phyloP scores from a whole-genome alignment of 1,140 invertebrate species.

The Drosophila seguyi region DNA sequence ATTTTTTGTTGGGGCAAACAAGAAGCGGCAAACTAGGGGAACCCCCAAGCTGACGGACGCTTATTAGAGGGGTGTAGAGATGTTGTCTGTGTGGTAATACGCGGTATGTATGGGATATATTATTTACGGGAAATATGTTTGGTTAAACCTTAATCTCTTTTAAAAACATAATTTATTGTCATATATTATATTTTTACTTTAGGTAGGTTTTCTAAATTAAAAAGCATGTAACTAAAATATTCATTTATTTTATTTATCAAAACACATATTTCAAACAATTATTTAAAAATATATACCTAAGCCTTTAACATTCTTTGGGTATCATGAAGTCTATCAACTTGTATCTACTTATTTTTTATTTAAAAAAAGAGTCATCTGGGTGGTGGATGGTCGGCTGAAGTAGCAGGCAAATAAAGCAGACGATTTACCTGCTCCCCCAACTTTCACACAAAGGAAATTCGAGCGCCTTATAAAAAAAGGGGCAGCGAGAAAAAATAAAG shows the following conservation, averaged over 20 bases:
- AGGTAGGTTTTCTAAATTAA: no score
- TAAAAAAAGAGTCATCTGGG: conserved; percentile 1
- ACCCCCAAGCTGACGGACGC: conserved; percentile 50
- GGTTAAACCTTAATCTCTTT: background rate
- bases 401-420: conserved; percentile 82
- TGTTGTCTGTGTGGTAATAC: conserved; percentile 11
- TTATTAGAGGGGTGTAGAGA: conserved; percentile 62
- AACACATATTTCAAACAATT: background rate
- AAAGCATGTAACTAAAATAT: background rate
- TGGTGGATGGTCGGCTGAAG: conserved; percentile 45
- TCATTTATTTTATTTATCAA: background rate
- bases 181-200: no score
- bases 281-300: background rate
- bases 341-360: background rate
- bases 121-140: background rate
- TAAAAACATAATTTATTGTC: background rate
- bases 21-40: conserved; percentile 26
- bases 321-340: background rate
- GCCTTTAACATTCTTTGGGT: background rate
- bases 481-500: conserved; percentile 1
- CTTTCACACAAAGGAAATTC: conserved; percentile 59
- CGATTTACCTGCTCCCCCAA: conserved; percentile 69
- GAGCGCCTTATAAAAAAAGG: conserved; percentile 61
- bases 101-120: background rate
- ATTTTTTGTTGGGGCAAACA: conserved; percentile 47